These are phyloP conservation scores for Semaprochilodus insignis DNA, from an alignment of 2,797 vertebrate species.

Conservation along the genomic window DNA sequence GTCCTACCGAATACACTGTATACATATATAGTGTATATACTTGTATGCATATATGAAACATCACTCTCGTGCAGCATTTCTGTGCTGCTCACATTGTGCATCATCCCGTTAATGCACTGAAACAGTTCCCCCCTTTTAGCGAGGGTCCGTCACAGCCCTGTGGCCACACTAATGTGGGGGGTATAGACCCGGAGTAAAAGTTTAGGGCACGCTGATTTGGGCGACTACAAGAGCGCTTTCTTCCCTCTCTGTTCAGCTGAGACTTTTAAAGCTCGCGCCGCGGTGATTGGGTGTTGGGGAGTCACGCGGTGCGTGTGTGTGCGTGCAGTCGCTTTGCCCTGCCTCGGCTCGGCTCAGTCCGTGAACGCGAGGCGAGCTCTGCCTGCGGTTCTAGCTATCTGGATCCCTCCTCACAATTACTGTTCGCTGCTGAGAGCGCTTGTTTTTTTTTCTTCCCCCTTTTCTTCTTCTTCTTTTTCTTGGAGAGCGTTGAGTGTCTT, in stretches of 20 bases:
- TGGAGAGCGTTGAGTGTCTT: constrained; percentile 68
- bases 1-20: too few species aligned
- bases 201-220: neutral
- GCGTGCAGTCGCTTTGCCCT: constrained; percentile 73
- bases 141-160: too few species aligned
- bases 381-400: constrained; percentile 66
- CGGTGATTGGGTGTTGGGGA: constrained; percentile 73
- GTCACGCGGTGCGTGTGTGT: constrained; percentile 70
- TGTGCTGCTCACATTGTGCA: too few species aligned
- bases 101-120: too few species aligned
- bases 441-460: constrained; percentile 63
- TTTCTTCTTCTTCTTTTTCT: constrained; percentile 58
- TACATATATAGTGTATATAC: too few species aligned
- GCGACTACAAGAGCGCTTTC: neutral
- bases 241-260: constrained; percentile 51
- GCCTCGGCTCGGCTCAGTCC: constrained; percentile 79
- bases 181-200: too few species aligned
- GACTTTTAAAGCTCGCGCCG: constrained; percentile 78
- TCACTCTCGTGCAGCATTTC: too few species aligned
- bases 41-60: too few species aligned
- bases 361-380: constrained; percentile 75
- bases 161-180: too few species aligned
- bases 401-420: constrained; percentile 66
- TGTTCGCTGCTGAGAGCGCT: constrained; percentile 74
- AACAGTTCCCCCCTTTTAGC: too few species aligned